Evolutionary conservation across 2,888 invertebrate genomes (phyloP), one percentile per base, ranked within the genome.

Genomic region (Campopleginae sp.): DNA sequence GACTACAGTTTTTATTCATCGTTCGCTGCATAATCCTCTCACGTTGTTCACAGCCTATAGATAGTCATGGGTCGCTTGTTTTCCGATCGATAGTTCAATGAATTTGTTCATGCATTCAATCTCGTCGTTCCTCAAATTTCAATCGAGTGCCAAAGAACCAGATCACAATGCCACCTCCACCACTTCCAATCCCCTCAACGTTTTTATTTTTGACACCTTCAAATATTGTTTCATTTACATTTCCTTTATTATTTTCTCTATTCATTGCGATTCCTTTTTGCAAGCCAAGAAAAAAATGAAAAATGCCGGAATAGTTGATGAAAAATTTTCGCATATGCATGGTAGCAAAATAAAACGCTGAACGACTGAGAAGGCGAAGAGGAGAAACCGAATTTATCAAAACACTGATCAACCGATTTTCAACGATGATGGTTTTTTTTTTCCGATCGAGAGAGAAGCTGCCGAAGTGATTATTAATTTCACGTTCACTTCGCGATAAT

Each of bases 41-140:
- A 65, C 54, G 51, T 68, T 51, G 42, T 65, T 44, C 51, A 14
- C 31, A 38, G 27, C 14, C 48, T 17, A 48, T 51, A 42, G n/a
- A 31, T 68, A 58, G 19, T 17, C 7, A 19, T 38, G 80, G 42
- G 6, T 38, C 19, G n/a, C 19, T 58, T 54, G 65, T 54, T 70
- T 54, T 74, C 14, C 68, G 63, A 81, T 81, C 74, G 46, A 80
- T 81, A 74, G 68, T 63, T 77, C 76, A 63, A 65, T 77, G 44
- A 51, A 63, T 77, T 54, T 19, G 23, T 33, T 38, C 23, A 27
- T 78, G 31, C 58, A 46, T 54, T 51, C 19, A 68, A 68, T 78
- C 54, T 54, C 68, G 44, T 58, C 58, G 44, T 58, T 44, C 42
- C 51, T 76, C 23, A 66, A 76, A 76, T 76, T 76, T 76, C 68